These are phyloP conservation scores for Pentamera pediparva DNA, from an alignment of 53 echinoderm and acorn worm species.

Conservation along the genomic window DNA sequence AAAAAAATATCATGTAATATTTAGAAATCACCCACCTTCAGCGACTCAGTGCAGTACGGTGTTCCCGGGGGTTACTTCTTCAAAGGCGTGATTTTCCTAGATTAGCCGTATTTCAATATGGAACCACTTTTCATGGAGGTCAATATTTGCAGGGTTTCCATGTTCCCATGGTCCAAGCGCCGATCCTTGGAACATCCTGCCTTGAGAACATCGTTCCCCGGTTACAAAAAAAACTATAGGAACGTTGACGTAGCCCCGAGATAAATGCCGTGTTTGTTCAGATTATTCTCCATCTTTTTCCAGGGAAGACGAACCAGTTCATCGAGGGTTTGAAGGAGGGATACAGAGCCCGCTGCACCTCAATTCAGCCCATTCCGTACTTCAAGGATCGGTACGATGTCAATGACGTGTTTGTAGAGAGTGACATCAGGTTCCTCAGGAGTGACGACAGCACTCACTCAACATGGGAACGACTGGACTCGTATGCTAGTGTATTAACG, in stretches of 20 bases:
- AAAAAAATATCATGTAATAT: not conserved
- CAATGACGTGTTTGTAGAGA: conserved; percentile 19
- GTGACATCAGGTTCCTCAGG: conserved; percentile 15
- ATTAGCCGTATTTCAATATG: too few relatives aligned
- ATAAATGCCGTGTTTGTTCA: conserved; percentile 6
- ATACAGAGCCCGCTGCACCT: conserved; percentile 12
- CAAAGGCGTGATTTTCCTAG: not conserved
- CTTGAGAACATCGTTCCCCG: not conserved
- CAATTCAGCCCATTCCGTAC: not conserved
- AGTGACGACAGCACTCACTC: conserved; percentile 4
- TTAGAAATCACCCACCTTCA: not conserved
- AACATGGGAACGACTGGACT: conserved; percentile 20
- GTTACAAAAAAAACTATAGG: not conserved
- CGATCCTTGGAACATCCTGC: not conserved
- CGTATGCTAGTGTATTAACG: conserved; percentile 3
- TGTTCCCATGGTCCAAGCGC: not conserved
- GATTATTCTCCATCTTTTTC: conserved; percentile 2
- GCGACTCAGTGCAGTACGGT: not conserved
- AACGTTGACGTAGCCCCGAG: conserved; percentile 8
- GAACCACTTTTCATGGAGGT: too few relatives aligned
- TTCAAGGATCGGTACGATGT: conserved; percentile 14
- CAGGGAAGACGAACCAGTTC: conserved; percentile 11
- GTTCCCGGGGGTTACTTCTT: not conserved
- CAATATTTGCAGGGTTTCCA: too few relatives aligned
- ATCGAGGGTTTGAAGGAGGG: conserved; percentile 17